Conservation (phyloP, 2,113 vertebrate genomes). For the Crocuta crocuta region DNA sequence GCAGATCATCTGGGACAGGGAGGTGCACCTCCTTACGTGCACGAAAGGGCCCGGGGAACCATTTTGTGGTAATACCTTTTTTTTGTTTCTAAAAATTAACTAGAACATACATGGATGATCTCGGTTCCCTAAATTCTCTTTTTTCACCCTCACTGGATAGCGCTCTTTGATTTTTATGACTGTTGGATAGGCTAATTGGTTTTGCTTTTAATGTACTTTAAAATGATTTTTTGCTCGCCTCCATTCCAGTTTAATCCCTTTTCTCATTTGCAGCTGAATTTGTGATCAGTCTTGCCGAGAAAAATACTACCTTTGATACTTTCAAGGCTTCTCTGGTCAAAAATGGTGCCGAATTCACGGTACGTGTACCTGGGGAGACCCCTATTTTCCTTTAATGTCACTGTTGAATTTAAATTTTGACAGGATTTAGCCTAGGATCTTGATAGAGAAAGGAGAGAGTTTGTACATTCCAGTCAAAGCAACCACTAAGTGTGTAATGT, state of each 20-base stretch:
- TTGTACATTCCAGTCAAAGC: neutral
- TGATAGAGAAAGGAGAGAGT: neutral
- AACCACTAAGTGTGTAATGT: neutral
- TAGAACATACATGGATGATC: neutral
- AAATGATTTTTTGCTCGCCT: neutral
- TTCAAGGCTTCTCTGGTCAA: constrained; percentile 93
- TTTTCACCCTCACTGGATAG: neutral
- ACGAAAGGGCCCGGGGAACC: neutral
- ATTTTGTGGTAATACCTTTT: neutral
- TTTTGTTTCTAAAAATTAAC: neutral
- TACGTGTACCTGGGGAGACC: constrained; percentile 80
- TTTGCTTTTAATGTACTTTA: constrained; percentile 12
- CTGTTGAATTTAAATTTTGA: constrained; percentile 49
- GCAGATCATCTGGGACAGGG: neutral
- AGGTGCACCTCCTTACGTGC: neutral
- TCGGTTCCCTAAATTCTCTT: constrained; percentile 18
- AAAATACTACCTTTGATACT: constrained; percentile 91
- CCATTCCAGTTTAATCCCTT: neutral
- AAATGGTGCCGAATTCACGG: constrained; percentile 98
- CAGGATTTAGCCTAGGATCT: neutral
- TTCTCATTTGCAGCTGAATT: constrained; percentile 91
- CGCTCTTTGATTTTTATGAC: neutral
- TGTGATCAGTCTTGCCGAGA: constrained; percentile 96
- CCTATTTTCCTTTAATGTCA: neutral
- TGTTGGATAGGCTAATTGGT: neutral